Evolutionary conservation across 2,797 vertebrate species (phyloP), one percentile per base, ranked within the genome.

Genomic region (Peromyscus nudipes): DNA sequence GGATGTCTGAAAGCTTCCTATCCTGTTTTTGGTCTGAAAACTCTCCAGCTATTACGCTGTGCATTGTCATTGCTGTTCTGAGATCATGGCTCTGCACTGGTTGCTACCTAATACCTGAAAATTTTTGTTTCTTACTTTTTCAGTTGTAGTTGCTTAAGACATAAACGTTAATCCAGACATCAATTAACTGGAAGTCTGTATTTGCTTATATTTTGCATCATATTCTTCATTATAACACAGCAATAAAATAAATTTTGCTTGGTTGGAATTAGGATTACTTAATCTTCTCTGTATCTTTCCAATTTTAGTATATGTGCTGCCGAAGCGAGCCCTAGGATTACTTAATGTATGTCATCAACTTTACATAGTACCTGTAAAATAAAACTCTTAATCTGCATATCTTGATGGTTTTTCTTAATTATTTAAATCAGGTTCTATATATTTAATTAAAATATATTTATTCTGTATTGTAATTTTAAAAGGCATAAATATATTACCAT

Each of bases 11-110:
- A 49, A 17, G 9, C 85, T 96, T 27, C 37, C 11, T 9, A 77
- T 14, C 23, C 11, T 89, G 3, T 23, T 46, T 77, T 55, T 31
- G 52, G 21, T 77, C 52, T 85, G 57, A 89, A 95, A 94, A 81
- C 13, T 94, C 71, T 93, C 57, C 67, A 81, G 34, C 8, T 89
- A 91, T 40, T 76, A 73, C 27, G 2, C 16, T 65, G 37, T 21
- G 13, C 25, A 31, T 73, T 92, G 40, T 89, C 13, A 81, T 81
- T 76, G 8, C 85, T 34, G 84, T 97, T 87, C 40, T 83, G 46
- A 87, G 23, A 37, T 82, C 27, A 75, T 40, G 71, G 25, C 62
- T 17, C 34, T 52, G 10, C 16, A 76, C 43, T 79, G 14, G 2
- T 8, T 92, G 17, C 83, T 93, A 57, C 55, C 43, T 40, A 91